Conservation (phyloP, 2,113 vertebrate genomes). For the Bombycilla garrulus region DNA sequence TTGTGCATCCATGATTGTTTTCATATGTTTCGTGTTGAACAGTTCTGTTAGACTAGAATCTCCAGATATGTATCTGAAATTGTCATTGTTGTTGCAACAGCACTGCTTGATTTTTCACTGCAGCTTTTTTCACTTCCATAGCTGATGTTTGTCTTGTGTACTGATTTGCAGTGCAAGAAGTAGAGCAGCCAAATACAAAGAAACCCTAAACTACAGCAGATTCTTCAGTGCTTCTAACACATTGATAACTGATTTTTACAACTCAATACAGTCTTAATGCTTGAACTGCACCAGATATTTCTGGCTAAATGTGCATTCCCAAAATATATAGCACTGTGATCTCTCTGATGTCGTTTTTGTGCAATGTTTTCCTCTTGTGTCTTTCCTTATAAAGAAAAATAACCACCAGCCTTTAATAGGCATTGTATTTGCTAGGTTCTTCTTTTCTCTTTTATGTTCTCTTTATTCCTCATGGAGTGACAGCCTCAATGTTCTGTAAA, state of each 20-base stretch:
- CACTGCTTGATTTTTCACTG: neutral
- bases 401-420: neutral
- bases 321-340: neutral
- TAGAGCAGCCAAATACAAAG: neutral
- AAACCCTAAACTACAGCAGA: neutral
- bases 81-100: neutral
- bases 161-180: neutral
- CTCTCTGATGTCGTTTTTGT: neutral
- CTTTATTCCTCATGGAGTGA: neutral
- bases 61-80: neutral
- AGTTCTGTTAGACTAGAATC: neutral
- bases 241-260: neutral
- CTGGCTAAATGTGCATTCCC: neutral
- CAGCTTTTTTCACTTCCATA: neutral
- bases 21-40: neutral
- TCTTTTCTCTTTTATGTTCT: neutral
- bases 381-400: neutral
- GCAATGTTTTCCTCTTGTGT: neutral
- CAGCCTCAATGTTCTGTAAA: neutral
- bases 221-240: neutral
- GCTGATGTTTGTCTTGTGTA: neutral
- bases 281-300: neutral
- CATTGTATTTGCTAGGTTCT: neutral
- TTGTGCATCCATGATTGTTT: neutral
- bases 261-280: neutral